phyloP scores from a whole-genome alignment of 2,888 invertebrate genomes.

The Pandemis heparana region DNA sequence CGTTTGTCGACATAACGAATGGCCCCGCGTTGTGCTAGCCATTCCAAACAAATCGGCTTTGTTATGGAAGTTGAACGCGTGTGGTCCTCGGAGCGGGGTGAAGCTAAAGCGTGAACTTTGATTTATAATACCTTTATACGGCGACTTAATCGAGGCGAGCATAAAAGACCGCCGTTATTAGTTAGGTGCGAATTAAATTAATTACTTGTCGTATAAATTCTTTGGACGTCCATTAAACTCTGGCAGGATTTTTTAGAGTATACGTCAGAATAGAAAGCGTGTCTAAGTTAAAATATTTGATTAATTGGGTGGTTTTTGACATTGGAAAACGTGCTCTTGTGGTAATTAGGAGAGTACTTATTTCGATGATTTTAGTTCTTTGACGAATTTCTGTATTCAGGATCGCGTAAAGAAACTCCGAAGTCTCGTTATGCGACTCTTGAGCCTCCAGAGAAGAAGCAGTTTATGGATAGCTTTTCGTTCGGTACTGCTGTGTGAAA shows the following conservation, averaged over 20 bases:
- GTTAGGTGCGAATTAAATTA: conserved; percentile 37
- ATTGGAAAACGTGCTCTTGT: neutral
- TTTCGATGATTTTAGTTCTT: no score
- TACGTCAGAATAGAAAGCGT: conserved; percentile 19
- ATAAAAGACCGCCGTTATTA: conserved; percentile 34
- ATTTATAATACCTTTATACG: conserved; percentile 37
- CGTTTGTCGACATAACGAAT: conserved; percentile 2
- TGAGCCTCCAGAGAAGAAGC: no score
- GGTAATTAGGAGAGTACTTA: neutral
- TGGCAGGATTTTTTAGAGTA: conserved; percentile 3
- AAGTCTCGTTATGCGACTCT: no score
- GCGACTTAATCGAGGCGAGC: conserved; percentile 34
- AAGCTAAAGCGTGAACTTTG: conserved; percentile 42
- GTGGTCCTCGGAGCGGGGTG: conserved; percentile 32
- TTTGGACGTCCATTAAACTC: neutral
- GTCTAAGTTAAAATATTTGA: neutral
- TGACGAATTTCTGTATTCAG: no score
- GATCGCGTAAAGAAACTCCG: no score
- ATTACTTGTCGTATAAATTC: conserved; percentile 37
- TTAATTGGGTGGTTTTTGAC: conserved; percentile 1
- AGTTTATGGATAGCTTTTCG: neutral
- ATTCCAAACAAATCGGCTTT: conserved; percentile 3
- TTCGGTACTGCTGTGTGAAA: neutral
- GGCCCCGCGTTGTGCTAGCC: conserved; percentile 1
- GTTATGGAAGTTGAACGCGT: conserved; percentile 15